Base-by-base conservation (phyloP, 2,888 invertebrate species). In the Morpho helenor region DNA sequence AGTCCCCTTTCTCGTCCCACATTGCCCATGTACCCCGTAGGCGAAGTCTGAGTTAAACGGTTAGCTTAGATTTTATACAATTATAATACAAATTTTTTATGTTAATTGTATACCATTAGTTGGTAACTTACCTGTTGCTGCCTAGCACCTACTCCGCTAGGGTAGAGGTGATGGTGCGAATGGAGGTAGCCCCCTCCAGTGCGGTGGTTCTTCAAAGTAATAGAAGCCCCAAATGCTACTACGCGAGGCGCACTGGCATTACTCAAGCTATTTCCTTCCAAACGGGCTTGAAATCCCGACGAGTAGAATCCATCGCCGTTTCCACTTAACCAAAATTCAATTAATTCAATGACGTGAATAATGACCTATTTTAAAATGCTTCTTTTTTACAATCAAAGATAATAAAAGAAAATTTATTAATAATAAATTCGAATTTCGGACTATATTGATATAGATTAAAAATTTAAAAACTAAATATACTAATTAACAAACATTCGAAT, bases 241-340 rank as follows among this genome's bases (percentile, higher is more conserved):
- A 96, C 94, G 53, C 94, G 92, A 0, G 98, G 98, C 93, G 98
- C 97, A 75, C 95, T 96, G 3, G 97, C 97, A 86, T 98, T 98
- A 82, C 97, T 95, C 9, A 99, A 89, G 54, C 96, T 96, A 87
- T 99, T 99, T 16, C 98, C 98, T 76, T 95, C 93, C 42, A 99
- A 89, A 47, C 96, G 95, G 0, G 98, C 98, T 86, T 99, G 98
- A 87, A 99, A 99, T 8, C 96, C 97, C 1, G 98, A 98, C 72
- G 98, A 98, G 81, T 97, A 99, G 88, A 98, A 98, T 0, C 98
- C 98, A 85, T 99, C 98, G 9, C 98, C 98, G 75, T 95, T 96
- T 7, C 98, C 98, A 80, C 97, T 98, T 74, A n/a, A 52, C 23
- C 6, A 45, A 52, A 9, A 47, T 48, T 40, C 9, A 9, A 49